Base-by-base conservation (phyloP, 2,797 vertebrate species). In the Limnodromus scolopaceus region DNA sequence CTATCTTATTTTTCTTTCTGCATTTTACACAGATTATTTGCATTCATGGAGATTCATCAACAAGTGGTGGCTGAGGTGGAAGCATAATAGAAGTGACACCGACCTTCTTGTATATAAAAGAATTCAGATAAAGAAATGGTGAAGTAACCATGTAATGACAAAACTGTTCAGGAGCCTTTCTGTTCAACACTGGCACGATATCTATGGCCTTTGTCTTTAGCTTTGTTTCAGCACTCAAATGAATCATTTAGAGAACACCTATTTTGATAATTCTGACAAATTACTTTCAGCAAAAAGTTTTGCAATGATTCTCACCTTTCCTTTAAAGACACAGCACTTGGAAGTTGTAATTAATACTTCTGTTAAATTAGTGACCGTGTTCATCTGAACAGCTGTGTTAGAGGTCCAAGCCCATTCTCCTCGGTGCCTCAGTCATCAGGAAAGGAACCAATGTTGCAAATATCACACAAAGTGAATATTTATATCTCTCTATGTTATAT, bases 21-120 rank as follows among this genome's bases (percentile, higher is more conserved):
- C 34, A 11, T 87, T 84, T 89, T 80, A 45, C 46, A 79, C 9
- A 58, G 85, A 51, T 48, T 36, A 77, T 79, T 82, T 95, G 39
- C 51, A 83, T 89, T 96, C 75, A 39, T 11, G 39, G 38, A 71
- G 84, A 85, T 61, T 30, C 55, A 77, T 43, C 57, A 49, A 48
- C 61, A 80, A 71, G 53, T 55, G 39, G 15, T 54, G 48, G 23
- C 80, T 61, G 81, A 57, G 71, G 16, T 70, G 72, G 64, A 36
- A 1, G 1, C 0, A 4, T 34, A 55, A 70, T 5, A 66, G 51
- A 75, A 65, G 45, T 69, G 80, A 30, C 51, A 34, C 11, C 17
- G 85, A 53, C 78, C 63, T 84, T 48, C 30, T 76, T 36, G 1
- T 17, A 7, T n/a, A 3, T 3, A 16, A 30, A 13, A 46, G 32